Conservation (phyloP, 2,113 vertebrate species). For the Pteropus alecto region DNA sequence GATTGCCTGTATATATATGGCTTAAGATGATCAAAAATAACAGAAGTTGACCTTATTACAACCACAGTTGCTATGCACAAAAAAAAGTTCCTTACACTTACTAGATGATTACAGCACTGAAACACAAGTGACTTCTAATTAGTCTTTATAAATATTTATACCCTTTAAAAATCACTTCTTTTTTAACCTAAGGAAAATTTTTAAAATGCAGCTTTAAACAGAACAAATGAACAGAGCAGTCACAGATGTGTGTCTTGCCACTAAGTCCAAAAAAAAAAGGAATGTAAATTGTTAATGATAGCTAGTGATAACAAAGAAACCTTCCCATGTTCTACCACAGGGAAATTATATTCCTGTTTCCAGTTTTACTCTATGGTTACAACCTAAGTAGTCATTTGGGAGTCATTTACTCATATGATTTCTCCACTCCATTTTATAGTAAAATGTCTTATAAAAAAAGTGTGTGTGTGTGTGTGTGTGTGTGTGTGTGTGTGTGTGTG, state of each 20-base stretch:
- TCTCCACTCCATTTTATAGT: background rate
- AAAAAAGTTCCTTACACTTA: background rate
- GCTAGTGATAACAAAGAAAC: background rate
- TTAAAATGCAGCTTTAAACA: background rate
- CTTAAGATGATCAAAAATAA: background rate
- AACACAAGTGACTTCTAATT: background rate
- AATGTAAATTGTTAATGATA: background rate
- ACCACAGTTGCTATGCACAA: background rate
- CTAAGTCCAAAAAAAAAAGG: background rate
- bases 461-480: background rate
- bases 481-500: background rate
- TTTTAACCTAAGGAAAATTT: background rate
- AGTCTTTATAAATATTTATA: background rate
- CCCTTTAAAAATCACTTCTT: background rate
- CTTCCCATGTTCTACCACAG: constrained; percentile 16
- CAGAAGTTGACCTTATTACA: background rate
- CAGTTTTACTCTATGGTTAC: background rate
- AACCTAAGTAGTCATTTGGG: background rate
- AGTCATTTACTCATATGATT: background rate
- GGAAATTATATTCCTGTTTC: background rate
- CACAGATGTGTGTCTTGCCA: background rate
- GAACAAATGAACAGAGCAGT: background rate
- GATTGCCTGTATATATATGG: background rate
- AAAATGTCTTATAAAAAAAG: background rate
- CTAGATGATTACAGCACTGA: background rate